These are phyloP conservation scores for Candoia aspera DNA, from an alignment of 2,113 vertebrate species.

Conservation along the genomic window DNA sequence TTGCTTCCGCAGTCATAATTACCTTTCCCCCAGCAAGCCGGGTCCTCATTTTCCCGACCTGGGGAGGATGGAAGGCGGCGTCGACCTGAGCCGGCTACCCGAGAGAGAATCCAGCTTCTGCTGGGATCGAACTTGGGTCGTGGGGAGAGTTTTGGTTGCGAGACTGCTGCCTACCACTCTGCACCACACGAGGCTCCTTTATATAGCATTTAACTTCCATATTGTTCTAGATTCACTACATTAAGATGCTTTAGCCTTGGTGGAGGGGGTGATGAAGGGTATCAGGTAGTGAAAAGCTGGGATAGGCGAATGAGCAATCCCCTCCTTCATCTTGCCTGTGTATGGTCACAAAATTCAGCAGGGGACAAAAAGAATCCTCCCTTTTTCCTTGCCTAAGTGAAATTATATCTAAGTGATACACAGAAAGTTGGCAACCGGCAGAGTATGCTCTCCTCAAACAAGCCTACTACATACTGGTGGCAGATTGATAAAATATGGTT, in stretches of 20 bases:
- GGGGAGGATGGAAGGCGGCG: no score
- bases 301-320: background rate
- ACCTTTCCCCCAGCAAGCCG: no score
- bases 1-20: no score
- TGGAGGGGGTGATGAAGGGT: background rate
- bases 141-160: no score
- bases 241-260: background rate
- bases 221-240: background rate
- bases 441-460: conserved; percentile 40
- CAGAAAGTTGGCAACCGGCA: background rate
- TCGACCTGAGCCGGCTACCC: no score
- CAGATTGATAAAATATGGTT: conserved; percentile 67
- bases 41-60: no score
- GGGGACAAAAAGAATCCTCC: background rate
- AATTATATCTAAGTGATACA: background rate
- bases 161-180: no score
- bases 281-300: background rate
- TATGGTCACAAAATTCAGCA: background rate
- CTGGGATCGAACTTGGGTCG: no score
- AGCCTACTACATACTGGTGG: conserved; percentile 60
- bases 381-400: background rate
- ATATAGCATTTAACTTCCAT: background rate
- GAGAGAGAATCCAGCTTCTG: no score
- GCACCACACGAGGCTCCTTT: no score
- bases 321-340: background rate